Evolutionary conservation across 1,140 invertebrate species (phyloP).

Genomic region (Philaenus spumarius): DNA sequence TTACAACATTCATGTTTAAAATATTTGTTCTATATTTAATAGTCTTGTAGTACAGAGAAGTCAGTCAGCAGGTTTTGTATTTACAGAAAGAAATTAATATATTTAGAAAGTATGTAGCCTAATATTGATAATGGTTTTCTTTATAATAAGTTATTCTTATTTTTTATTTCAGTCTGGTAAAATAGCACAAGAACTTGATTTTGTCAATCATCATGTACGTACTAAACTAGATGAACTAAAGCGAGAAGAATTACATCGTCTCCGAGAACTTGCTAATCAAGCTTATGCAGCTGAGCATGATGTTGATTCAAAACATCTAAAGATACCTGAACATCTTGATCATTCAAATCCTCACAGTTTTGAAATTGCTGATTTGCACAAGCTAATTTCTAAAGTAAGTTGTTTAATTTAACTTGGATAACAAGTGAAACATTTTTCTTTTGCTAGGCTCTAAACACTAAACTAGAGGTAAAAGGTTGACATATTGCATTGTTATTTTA

Average conservation of each 20-base stretch:
- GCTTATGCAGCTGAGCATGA: constrained; percentile 61
- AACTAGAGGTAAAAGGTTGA: neutral
- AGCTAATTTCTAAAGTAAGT: constrained; percentile 74
- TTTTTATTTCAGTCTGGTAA: constrained; percentile 64
- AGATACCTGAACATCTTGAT: constrained; percentile 73
- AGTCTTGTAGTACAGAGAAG: too few species aligned
- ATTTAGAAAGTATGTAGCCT: too few species aligned
- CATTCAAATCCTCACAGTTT: constrained; percentile 88
- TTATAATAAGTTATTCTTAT: too few species aligned
- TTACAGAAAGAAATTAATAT: too few species aligned
- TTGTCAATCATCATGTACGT: constrained; percentile 80
- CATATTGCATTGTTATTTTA: neutral
- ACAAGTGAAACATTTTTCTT: too few species aligned
- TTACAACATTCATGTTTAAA: too few species aligned
- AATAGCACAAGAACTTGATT: constrained; percentile 85
- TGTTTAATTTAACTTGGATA: too few species aligned
- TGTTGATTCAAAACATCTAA: constrained; percentile 51
- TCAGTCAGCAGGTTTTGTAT: too few species aligned
- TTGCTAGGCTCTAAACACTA: neutral
- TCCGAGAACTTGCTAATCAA: constrained; percentile 62
- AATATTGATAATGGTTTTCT: too few species aligned
- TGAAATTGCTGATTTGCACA: constrained; percentile 90
- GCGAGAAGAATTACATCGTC: constrained; percentile 73
- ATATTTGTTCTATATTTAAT: too few species aligned
- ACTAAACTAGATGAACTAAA: constrained; percentile 91